Evolutionary conservation across 2,113 vertebrate genomes (phyloP).

Genomic region (Coturnix japonica): DNA sequence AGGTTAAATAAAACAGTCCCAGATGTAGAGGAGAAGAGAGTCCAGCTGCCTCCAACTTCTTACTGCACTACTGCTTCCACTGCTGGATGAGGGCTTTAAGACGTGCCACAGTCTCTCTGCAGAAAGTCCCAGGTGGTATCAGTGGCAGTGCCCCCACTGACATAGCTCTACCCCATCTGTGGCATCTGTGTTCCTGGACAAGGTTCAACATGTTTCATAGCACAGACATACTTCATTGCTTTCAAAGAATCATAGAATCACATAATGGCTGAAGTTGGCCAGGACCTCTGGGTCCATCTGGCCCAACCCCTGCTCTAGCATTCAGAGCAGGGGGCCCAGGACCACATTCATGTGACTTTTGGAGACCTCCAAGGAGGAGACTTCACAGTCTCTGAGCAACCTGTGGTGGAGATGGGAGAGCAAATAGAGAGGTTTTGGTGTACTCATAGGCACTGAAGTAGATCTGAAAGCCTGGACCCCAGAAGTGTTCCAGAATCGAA

Average conservation of each 20-base stretch:
- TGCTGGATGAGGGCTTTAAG: background rate
- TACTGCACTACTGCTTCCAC: background rate
- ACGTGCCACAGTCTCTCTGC: background rate
- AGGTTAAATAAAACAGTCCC: background rate
- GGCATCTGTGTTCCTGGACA: background rate
- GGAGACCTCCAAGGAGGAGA: background rate
- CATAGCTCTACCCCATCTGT: background rate
- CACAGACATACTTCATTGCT: background rate
- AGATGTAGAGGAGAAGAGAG: background rate
- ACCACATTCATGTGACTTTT: background rate
- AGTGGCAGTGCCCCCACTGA: background rate
- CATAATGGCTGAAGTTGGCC: accelerated
- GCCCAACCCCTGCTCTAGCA: background rate
- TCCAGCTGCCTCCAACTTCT: background rate
- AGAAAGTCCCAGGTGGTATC: background rate
- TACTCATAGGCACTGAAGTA: background rate
- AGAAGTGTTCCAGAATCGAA: background rate
- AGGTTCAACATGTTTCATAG: background rate
- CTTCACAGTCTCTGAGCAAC: background rate
- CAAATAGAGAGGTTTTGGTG: background rate
- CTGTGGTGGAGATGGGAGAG: background rate
- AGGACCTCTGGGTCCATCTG: background rate
- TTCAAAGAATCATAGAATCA: background rate
- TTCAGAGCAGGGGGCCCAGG: background rate
- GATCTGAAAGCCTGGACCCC: background rate